These are phyloP conservation scores for Drosophila setifemur DNA, from an alignment of 1,140 invertebrate genomes.

Conservation along the genomic window DNA sequence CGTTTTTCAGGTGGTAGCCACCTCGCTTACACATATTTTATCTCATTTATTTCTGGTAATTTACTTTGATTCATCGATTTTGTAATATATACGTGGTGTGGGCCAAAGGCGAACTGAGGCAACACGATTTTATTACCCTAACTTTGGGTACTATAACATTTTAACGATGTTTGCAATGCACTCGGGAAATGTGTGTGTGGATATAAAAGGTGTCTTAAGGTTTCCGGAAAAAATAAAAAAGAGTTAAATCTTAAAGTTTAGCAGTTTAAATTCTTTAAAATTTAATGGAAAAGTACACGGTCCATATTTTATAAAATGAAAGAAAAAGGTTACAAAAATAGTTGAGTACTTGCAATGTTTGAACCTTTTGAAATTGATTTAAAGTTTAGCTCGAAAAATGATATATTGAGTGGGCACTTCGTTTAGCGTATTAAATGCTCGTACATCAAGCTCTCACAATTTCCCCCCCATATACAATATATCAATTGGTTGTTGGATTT, in stretches of 20 bases:
- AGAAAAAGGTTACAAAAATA: too few species aligned
- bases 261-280: not conserved
- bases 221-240: not conserved
- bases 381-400: too few species aligned
- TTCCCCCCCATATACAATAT: not conserved
- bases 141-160: slow-evolving; percentile 18
- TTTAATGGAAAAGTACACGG: too few species aligned
- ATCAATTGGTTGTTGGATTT: slow-evolving; percentile 34
- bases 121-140: slow-evolving; percentile 58
- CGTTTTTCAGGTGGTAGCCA: slow-evolving; percentile 25
- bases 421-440: slow-evolving; percentile 1
- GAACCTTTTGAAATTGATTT: too few species aligned
- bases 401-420: too few species aligned
- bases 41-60: slow-evolving; percentile 81
- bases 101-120: not conserved
- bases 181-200: slow-evolving; percentile 17
- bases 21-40: slow-evolving; percentile 70
- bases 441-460: not conserved
- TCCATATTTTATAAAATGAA: too few species aligned
- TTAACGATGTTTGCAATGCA: slow-evolving; percentile 28
- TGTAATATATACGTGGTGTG: slow-evolving; percentile 55
- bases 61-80: slow-evolving; percentile 81
- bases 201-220: slow-evolving; percentile 22
- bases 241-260: slow-evolving; percentile 2
- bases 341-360: too few species aligned